Conservation (phyloP, 2,888 invertebrate genomes). For the Protonemura montana region DNA sequence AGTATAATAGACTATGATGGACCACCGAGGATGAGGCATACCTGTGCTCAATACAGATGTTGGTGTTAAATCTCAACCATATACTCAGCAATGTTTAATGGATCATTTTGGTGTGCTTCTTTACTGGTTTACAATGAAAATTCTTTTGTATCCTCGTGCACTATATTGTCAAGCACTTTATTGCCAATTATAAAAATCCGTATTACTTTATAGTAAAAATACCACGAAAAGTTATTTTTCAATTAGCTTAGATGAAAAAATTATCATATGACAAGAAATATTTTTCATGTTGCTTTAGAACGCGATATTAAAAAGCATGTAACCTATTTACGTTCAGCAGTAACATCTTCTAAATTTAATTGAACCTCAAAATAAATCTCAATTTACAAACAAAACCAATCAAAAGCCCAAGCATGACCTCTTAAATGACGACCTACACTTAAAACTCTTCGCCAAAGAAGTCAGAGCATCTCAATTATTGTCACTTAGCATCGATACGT, state of each 20-base stretch:
- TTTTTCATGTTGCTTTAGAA: not conserved
- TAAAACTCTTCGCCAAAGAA: not conserved
- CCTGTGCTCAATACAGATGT: too few relatives aligned
- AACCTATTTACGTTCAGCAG: not conserved
- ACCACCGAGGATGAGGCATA: not conserved
- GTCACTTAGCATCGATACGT: constrained; percentile 1
- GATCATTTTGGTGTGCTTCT: not conserved
- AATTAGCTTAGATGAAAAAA: not conserved
- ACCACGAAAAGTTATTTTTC: not conserved
- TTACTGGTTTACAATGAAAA: not conserved
- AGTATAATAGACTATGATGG: not conserved
- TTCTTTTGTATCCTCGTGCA: not conserved
- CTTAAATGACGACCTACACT: not conserved
- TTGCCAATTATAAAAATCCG: not conserved
- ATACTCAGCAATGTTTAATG: not conserved
- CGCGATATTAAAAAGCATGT: not conserved
- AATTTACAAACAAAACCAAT: not conserved
- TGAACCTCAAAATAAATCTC: too few relatives aligned
- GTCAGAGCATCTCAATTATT: not conserved
- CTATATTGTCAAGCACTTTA: not conserved
- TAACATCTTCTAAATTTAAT: too few relatives aligned
- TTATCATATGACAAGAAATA: not conserved
- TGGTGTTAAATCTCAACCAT: too few relatives aligned
- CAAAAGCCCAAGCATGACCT: not conserved
- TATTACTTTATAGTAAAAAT: not conserved